phyloP scores from a whole-genome alignment of 2,888 invertebrate genomes.

The Habroteleia sp. region DNA sequence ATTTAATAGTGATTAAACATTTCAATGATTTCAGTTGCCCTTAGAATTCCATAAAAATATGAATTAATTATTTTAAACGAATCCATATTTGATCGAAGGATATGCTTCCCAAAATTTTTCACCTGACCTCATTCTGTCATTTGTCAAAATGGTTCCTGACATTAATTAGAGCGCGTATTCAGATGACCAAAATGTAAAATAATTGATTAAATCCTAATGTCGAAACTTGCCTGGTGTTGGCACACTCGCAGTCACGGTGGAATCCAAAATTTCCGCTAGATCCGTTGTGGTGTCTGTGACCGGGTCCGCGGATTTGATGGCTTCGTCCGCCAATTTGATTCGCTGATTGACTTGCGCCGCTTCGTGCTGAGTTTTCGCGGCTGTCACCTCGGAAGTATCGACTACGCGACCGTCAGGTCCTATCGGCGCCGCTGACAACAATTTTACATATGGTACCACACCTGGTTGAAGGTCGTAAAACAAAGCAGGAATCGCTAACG shows the following conservation, averaged over 20 bases:
- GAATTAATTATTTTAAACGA: no score
- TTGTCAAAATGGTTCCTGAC: no score
- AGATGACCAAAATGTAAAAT: no score
- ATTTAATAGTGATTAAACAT: no score
- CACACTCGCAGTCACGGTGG: slow-evolving; percentile 7
- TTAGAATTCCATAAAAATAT: no score
- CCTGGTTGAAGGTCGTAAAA: slow-evolving; percentile 26
- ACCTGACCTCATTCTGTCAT: no score
- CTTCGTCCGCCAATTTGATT: slow-evolving; percentile 67
- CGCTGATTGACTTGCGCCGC: slow-evolving; percentile 75
- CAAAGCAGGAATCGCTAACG: slow-evolving; percentile 34
- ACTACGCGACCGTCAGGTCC: slow-evolving; percentile 77
- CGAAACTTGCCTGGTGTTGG: slow-evolving; percentile 22
- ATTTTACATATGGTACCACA: slow-evolving; percentile 21
- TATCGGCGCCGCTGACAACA: slow-evolving; percentile 69
- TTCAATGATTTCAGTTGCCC: no score
- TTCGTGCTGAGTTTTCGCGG: slow-evolving; percentile 77
- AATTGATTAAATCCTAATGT: background rate
- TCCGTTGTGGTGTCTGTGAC: slow-evolving; percentile 36
- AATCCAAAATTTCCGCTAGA: slow-evolving; percentile 14
- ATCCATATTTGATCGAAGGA: no score
- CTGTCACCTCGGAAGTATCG: slow-evolving; percentile 77
- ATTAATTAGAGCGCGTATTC: no score
- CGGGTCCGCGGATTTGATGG: slow-evolving; percentile 60
- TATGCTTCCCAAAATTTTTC: no score